These are phyloP conservation scores for Phortica okadai DNA, from an alignment of 2,888 invertebrate genomes.

Conservation along the genomic window DNA sequence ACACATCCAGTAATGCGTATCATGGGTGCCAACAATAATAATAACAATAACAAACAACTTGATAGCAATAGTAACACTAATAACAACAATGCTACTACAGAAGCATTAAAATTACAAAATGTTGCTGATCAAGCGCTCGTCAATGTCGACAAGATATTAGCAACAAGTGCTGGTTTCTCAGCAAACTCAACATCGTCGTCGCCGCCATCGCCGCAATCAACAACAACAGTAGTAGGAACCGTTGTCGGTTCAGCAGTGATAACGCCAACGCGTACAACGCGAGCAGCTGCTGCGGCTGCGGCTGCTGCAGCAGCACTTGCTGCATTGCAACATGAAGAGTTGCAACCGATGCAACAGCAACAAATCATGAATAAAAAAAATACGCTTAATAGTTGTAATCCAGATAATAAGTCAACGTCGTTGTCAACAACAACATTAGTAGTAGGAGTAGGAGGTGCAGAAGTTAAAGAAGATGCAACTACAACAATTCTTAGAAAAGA, in stretches of 20 bases:
- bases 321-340: slow-evolving; percentile 41
- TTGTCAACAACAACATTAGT: slow-evolving; percentile 32
- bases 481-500: slow-evolving; percentile 67
- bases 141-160: slow-evolving; percentile 21
- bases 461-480: neutral
- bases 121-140: slow-evolving; percentile 27
- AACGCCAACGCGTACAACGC: slow-evolving; percentile 27
- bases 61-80: slow-evolving; percentile 39
- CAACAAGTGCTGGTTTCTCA: slow-evolving; percentile 26
- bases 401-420: slow-evolving; percentile 31
- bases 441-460: neutral
- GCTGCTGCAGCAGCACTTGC: slow-evolving; percentile 34
- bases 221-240: slow-evolving; percentile 51
- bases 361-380: slow-evolving; percentile 50
- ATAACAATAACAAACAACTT: slow-evolving; percentile 39
- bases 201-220: slow-evolving; percentile 59
- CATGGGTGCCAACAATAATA: slow-evolving; percentile 35
- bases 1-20: slow-evolving; percentile 59
- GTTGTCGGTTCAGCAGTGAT: slow-evolving; percentile 25
- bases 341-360: slow-evolving; percentile 54
- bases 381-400: slow-evolving; percentile 67
- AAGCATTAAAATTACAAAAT: slow-evolving; percentile 67
- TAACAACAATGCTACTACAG: slow-evolving; percentile 60
- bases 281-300: slow-evolving; percentile 32
- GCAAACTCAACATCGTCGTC: slow-evolving; percentile 35